Percentiles rank a stretch among this genome's conserved stretches.
Evolutionary conservation across 2,797 vertebrate species (phyloP).

Genomic region (Emys orbicularis): DNA sequence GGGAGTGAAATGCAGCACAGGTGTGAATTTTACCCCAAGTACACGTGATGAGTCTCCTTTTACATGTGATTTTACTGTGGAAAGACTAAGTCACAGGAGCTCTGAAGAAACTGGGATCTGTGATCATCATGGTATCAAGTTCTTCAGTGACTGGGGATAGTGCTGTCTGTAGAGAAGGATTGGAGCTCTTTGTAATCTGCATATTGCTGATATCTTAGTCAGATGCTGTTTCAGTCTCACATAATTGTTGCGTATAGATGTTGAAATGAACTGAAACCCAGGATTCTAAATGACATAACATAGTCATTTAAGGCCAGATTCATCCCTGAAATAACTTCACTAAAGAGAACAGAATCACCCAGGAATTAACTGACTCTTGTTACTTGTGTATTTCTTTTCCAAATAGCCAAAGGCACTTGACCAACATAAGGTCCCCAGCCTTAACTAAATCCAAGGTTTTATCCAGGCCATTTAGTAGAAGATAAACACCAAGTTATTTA

Average conservation of each 20-base stretch:
- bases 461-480: background rate
- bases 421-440: background rate
- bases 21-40: background rate
- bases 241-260: background rate
- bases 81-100: background rate
- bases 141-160: background rate
- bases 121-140: background rate
- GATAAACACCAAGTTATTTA: background rate
- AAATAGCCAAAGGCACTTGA: constrained; percentile 8
- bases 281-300: constrained; percentile 7
- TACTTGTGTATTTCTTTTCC: constrained; percentile 8
- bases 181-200: background rate
- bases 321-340: background rate
- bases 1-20: background rate
- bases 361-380: background rate
- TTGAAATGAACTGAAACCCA: constrained; percentile 11
- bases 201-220: background rate
- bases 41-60: background rate
- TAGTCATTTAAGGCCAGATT: background rate
- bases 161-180: background rate
- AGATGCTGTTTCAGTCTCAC: background rate
- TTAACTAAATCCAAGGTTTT: constrained; percentile 19
- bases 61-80: background rate
- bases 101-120: background rate
- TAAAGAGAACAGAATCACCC: background rate